Base-by-base conservation (phyloP, 2,888 invertebrate genomes). In the Eucera pruinosa region DNA sequence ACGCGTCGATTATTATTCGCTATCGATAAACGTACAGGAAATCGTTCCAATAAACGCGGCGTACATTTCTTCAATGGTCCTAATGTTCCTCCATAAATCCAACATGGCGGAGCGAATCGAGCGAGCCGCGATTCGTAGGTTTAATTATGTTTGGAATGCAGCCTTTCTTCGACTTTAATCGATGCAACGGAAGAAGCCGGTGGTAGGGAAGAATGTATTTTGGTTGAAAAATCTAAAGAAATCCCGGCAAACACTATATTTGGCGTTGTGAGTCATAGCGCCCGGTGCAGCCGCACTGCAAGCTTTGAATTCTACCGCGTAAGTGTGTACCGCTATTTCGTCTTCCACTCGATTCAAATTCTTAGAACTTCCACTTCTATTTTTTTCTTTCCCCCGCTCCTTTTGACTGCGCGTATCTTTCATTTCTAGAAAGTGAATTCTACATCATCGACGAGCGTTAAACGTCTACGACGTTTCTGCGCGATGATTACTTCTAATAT, bases 201-300 rank as follows among this genome's bases (percentile, higher is more conserved):
- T 18, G n/a, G 20, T 2, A 23, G 30, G 18, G 6, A 47, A 20
- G 45, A 50, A 33, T 61, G 41, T 30, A 23, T 25, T 64, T 60
- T 64, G 23, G 27, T 55, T 5, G n/a, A 84, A 81, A 81, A 83
- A 77, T 60, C 57, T 15, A 36, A 66, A 66, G 72, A 79, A 84
- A 81, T 69, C 68, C 67, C 77, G 27, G 58, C 65, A 60, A 77
- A 81, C 65, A 48, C 85, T 88, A 88, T 86, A 87, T 87, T 86
- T 84, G 87, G 84, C 77, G 20, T 67, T 79, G 78, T 86, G 86
- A 87, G 70, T 88, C 86, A 88, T 75, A 60, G 58, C 52, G 25
- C 55, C 72, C 43, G 62, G 57, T 39, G 73, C 74, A 61, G 71
- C 43, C 67, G 62, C n/a, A 57, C 27, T n/a, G 71, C 75, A 57